Evolutionary conservation across 2,888 invertebrate species (phyloP).

Genomic region (Drosophila stalkeri): DNA sequence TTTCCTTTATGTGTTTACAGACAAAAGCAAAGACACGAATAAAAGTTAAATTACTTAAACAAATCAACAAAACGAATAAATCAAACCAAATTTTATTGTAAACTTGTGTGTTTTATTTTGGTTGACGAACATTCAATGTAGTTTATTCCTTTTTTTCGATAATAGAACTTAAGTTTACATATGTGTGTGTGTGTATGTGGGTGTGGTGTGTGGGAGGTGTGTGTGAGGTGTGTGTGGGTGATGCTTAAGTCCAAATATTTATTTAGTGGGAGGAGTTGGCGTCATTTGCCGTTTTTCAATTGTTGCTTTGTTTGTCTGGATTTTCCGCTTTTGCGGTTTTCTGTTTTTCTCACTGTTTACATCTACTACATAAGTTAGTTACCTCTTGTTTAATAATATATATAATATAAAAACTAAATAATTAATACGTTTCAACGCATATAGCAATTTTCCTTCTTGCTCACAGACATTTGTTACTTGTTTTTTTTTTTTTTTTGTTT

Average conservation of each 20-base stretch:
- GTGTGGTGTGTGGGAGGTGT: neutral
- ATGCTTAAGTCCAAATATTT: constrained; percentile 45
- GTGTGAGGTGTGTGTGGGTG: constrained; percentile 19
- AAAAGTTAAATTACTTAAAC: constrained; percentile 39
- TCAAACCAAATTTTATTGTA: constrained; percentile 29
- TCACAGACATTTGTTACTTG: constrained; percentile 47
- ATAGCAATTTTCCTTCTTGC: constrained; percentile 51
- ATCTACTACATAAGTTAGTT: constrained; percentile 76
- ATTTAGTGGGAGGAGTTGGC: constrained; percentile 22
- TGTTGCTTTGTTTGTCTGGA: constrained; percentile 45
- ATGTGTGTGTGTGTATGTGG: constrained; percentile 14
- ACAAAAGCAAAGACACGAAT: constrained; percentile 53
- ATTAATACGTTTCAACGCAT: constrained; percentile 76
- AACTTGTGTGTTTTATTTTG: constrained; percentile 38
- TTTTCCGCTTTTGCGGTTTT: constrained; percentile 39
- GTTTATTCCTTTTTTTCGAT: constrained; percentile 34
- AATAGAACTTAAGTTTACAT: constrained; percentile 58
- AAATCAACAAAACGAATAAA: constrained; percentile 43
- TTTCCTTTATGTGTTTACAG: constrained; percentile 36
- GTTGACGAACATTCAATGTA: constrained; percentile 41
- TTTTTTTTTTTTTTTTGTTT: constrained; percentile 8
- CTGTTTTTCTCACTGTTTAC: constrained; percentile 59
- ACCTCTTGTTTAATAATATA: constrained; percentile 59
- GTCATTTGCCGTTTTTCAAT: constrained; percentile 41
- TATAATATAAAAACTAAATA: constrained; percentile 77